phyloP scores from a whole-genome alignment of 2,113 vertebrate genomes.

The Hemiscyllium ocellatum region DNA sequence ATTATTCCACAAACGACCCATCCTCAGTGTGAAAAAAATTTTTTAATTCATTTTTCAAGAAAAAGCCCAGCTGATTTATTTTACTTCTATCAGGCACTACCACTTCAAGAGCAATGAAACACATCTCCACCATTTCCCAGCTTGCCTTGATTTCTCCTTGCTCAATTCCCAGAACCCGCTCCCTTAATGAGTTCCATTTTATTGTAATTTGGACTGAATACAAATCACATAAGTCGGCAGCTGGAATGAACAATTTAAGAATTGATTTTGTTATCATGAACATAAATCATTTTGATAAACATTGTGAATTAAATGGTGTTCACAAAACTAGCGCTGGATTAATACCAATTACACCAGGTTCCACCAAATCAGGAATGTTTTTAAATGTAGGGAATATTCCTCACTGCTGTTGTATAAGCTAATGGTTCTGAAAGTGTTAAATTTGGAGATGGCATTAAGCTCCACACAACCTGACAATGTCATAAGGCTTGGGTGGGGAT shows the following conservation, averaged over 20 bases:
- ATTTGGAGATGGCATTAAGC: too few species aligned
- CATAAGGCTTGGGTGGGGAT: too few species aligned
- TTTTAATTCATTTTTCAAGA: not conserved
- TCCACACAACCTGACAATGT: too few species aligned
- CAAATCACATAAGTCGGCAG: too few species aligned
- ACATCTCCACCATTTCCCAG: not conserved
- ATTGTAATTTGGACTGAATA: not conserved
- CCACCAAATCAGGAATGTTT: not conserved
- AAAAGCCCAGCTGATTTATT: not conserved
- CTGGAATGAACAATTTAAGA: not conserved
- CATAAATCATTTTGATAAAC: not conserved
- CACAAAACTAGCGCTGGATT: not conserved
- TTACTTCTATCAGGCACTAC: not conserved
- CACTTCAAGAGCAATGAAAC: not conserved
- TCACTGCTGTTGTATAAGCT: not conserved
- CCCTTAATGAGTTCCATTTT: not conserved
- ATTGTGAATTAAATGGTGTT: not conserved
- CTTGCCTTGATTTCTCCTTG: not conserved
- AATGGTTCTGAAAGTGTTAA: too few species aligned
- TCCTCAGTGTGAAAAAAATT: not conserved
- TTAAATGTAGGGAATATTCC: not conserved
- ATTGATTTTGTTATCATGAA: not conserved
- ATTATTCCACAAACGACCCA: too few species aligned
- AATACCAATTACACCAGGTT: not conserved
- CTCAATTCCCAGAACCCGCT: not conserved